Percentiles rank a stretch among this genome's conserved stretches.
Conservation (phyloP, 2,888 invertebrate genomes). For the Harpagoxenus sublaevis region DNA sequence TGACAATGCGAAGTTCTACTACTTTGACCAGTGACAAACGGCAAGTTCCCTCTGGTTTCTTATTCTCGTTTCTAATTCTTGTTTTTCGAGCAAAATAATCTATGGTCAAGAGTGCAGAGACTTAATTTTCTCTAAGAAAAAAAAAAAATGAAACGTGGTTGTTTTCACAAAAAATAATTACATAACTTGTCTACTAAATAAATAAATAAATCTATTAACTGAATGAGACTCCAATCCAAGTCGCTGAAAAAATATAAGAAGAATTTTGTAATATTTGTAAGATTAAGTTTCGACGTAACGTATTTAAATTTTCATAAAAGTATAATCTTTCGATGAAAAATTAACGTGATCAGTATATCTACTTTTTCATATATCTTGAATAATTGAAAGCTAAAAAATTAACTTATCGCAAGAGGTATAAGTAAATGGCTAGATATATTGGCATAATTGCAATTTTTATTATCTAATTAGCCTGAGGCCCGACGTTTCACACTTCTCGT, state of each 20-base stretch:
- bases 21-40: background rate
- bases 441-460: background rate
- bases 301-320: background rate
- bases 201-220: background rate
- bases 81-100: background rate
- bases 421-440: background rate
- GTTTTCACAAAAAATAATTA: background rate
- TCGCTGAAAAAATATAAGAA: background rate
- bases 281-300: background rate
- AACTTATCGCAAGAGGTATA: background rate
- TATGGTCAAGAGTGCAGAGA: background rate
- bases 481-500: background rate
- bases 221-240: background rate
- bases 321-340: background rate
- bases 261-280: background rate
- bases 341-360: too few species aligned
- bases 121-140: background rate
- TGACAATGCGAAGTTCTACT: constrained; percentile 5
- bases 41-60: background rate
- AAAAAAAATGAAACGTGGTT: background rate
- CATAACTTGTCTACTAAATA: background rate
- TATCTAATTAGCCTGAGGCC: background rate
- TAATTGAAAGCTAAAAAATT: background rate
- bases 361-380: background rate
- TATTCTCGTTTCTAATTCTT: constrained; percentile 1